A percentile compares a stretch with the other conserved stretches of the same genome.
These are phyloP conservation scores for Drosophila miranda DNA, from an alignment of 1,140 invertebrate species.

Conservation along the genomic window DNA sequence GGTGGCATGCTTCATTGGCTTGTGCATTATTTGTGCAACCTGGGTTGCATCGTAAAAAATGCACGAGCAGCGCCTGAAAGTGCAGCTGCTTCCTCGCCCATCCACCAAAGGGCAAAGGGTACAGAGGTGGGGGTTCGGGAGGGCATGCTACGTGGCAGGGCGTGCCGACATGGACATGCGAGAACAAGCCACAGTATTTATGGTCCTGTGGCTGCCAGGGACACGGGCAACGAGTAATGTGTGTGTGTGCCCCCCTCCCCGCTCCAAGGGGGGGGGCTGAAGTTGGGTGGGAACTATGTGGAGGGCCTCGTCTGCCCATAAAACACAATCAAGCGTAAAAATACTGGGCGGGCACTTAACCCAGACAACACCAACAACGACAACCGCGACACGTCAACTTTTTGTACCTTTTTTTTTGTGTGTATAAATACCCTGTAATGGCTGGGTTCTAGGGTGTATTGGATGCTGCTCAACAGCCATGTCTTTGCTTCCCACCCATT, in stretches of 20 bases:
- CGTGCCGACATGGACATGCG: conserved; percentile 71
- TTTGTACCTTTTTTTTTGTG: conserved; percentile 25
- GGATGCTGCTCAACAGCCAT: conserved; percentile 12
- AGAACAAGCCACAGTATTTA: conserved; percentile 78
- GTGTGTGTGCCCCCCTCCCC: background rate
- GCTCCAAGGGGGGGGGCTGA: background rate
- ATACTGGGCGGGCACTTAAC: conserved; percentile 74
- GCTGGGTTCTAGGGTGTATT: conserved; percentile 21
- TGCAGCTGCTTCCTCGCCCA: conserved; percentile 45
- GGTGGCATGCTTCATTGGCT: conserved; percentile 78
- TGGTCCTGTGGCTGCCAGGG: conserved; percentile 67
- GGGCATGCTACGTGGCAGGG: conserved; percentile 46
- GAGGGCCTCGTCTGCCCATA: conserved; percentile 59
- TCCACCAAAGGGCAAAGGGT: conserved; percentile 24
- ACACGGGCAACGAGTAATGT: conserved; percentile 41
- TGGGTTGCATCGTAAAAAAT: conserved; percentile 78
- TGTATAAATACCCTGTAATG: conserved; percentile 30
- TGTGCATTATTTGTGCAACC: conserved; percentile 79
- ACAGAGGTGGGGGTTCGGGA: background rate
- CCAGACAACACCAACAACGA: conserved; percentile 48
- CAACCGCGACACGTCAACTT: conserved; percentile 63
- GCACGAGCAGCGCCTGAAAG: conserved; percentile 47
- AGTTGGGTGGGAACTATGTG: conserved; percentile 1
- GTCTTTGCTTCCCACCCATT: too few species aligned
- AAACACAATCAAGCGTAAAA: conserved; percentile 81